phyloP scores from a whole-genome alignment of 2,888 invertebrate species.

The Anagyrus pseudococci region DNA sequence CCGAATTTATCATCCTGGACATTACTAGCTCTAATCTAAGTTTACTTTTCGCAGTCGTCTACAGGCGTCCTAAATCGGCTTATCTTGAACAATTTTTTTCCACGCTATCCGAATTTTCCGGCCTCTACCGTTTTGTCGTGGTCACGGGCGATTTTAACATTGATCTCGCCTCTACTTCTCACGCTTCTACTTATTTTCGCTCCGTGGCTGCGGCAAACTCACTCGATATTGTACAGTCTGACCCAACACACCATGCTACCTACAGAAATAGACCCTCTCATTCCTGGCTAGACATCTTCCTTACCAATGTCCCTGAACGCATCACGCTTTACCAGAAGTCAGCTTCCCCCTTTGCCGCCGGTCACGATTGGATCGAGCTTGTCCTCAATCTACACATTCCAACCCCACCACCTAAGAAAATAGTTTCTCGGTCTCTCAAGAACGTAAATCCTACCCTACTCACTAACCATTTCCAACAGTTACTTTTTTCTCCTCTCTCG shows the following conservation, averaged over 20 bases:
- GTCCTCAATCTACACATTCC: not conserved
- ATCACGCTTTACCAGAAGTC: not conserved
- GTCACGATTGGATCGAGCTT: not conserved
- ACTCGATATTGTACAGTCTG: not conserved
- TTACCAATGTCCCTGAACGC: not conserved
- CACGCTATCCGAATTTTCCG: no score
- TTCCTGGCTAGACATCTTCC: not conserved
- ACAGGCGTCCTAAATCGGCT: not conserved
- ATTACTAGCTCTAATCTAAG: not conserved
- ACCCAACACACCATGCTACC: not conserved
- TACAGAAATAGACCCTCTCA: not conserved
- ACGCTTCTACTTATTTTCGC: not conserved
- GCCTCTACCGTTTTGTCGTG: no score
- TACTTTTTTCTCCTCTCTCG: not conserved
- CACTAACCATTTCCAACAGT: no score
- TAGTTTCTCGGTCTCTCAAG: not conserved
- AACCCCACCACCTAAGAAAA: not conserved
- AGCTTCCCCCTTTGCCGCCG: not conserved
- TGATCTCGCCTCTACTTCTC: not conserved
- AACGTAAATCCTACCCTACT: not conserved
- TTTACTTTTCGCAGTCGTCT: not conserved
- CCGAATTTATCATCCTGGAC: not conserved
- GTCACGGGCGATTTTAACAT: conserved; percentile 4
- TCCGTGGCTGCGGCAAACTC: not conserved
- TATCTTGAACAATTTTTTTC: no score